A percentile compares a stretch with the other conserved stretches of the same genome.
Conservation (phyloP, 1,140 invertebrate species). For the Cotesia vestalis region DNA sequence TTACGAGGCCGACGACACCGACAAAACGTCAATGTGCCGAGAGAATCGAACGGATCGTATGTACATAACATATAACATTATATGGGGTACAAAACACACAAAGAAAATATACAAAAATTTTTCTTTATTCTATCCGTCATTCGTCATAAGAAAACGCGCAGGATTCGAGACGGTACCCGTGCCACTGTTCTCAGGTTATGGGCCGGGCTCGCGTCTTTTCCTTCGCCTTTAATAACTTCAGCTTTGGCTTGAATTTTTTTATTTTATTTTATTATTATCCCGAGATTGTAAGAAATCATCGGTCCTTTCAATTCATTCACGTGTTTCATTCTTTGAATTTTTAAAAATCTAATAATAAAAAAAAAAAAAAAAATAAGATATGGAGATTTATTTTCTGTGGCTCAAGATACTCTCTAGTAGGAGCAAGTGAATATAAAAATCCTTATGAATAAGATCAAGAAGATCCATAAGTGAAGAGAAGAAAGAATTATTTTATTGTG, state of each 20-base stretch:
- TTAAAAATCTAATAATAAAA: conserved; percentile 42
- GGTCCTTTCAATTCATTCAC: conserved; percentile 39
- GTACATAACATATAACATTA: too few relatives aligned
- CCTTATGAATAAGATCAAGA: conserved; percentile 3
- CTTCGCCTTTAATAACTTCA: not conserved
- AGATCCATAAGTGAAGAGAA: conserved; percentile 1
- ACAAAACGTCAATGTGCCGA: conserved; percentile 1
- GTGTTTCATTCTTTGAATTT: conserved; percentile 36
- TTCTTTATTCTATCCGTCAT: conserved; percentile 14
- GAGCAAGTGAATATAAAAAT: not conserved
- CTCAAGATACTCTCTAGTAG: conserved; percentile 1
- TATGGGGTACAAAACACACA: conserved; percentile 1
- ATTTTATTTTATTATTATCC: conserved; percentile 16
- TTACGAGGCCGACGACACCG: not conserved
- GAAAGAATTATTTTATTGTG: conserved; percentile 18
- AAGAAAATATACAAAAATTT: conserved; percentile 12
- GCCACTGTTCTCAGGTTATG: conserved; percentile 18
- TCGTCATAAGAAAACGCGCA: conserved; percentile 37
- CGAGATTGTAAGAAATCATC: conserved; percentile 44
- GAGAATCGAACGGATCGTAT: too few relatives aligned
- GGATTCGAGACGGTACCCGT: conserved; percentile 53
- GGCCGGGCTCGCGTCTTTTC: conserved; percentile 23
- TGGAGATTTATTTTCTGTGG: conserved; percentile 52
- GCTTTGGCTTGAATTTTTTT: conserved; percentile 32
- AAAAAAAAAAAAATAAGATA: conserved; percentile 47